These are phyloP conservation scores for Tor tambroides DNA, from an alignment of 2,113 vertebrate genomes.

Conservation along the genomic window DNA sequence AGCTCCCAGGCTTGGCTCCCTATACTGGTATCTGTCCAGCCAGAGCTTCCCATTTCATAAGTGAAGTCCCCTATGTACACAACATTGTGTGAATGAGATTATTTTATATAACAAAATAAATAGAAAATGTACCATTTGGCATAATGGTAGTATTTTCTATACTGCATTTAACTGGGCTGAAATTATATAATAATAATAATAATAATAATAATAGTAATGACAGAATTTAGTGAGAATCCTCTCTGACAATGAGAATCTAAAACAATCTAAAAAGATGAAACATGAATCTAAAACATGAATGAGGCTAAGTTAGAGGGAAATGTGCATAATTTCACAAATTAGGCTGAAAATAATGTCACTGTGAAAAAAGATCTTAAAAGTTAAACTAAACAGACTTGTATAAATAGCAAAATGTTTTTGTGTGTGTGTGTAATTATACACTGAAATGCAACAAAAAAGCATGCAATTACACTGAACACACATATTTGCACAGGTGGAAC, in stretches of 20 bases:
- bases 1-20: constrained; percentile 82
- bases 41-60: constrained; percentile 68
- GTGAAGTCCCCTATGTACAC: constrained; percentile 78
- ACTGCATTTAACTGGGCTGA: no score
- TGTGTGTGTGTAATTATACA: not conserved
- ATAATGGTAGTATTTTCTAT: no score
- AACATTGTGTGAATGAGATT: constrained; percentile 4
- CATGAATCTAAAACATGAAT: no score
- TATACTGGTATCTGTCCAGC: constrained; percentile 86
- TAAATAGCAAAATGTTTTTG: constrained; percentile 52
- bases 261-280: no score
- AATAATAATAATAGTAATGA: no score
- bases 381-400: constrained; percentile 52
- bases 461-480: not conserved
- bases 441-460: not conserved
- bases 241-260: no score
- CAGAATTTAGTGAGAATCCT: no score
- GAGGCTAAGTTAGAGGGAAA: no score
- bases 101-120: not conserved
- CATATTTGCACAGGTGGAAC: constrained; percentile 22
- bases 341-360: no score
- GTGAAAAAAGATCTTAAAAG: not conserved
- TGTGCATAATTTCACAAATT: no score
- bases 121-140: not conserved
- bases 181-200: no score